Percentiles rank a stretch among this genome's conserved stretches.
These are phyloP conservation scores for Pseudochromis fuscus DNA, from an alignment of 2,797 vertebrate genomes.

Conservation along the genomic window DNA sequence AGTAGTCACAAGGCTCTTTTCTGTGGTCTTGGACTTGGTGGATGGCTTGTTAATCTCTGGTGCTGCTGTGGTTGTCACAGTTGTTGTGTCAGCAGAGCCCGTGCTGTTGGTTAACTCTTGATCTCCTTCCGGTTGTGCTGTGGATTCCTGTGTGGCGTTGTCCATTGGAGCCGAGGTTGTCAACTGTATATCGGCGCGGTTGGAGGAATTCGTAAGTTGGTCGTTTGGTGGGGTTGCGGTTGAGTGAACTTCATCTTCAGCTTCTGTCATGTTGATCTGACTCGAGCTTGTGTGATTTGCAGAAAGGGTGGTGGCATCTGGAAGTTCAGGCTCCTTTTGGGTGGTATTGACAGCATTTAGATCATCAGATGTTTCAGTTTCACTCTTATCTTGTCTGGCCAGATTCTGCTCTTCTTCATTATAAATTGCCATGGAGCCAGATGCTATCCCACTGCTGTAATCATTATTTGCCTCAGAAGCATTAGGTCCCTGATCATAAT, in stretches of 20 bases:
- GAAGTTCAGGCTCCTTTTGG: no score
- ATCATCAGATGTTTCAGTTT: constrained; percentile 19
- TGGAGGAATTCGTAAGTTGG: constrained; percentile 16
- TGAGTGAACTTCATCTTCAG: constrained; percentile 24
- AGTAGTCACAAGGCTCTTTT: background rate
- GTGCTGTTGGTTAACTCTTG: background rate
- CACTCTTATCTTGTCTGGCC: background rate
- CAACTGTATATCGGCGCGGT: constrained; percentile 15
- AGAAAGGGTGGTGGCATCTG: background rate
- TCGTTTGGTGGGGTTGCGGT: background rate
- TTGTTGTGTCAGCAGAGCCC: background rate
- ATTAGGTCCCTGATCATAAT: background rate
- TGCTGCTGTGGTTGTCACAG: constrained; percentile 10
- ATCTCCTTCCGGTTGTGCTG: background rate
- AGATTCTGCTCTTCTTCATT: constrained; percentile 14
- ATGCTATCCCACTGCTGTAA: background rate
- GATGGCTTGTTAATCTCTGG: background rate
- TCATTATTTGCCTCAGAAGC: constrained; percentile 17
- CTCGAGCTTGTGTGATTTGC: constrained; percentile 3
- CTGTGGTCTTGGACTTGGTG: constrained; percentile 31
- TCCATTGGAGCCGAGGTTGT: constrained; percentile 35
- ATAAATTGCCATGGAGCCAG: background rate
- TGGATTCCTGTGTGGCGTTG: constrained; percentile 10
- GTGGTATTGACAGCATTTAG: background rate
- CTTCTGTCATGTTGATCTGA: constrained; percentile 33